Evolutionary conservation across 2,888 invertebrate species (phyloP).

Genomic region (Lycaena phlaeas): DNA sequence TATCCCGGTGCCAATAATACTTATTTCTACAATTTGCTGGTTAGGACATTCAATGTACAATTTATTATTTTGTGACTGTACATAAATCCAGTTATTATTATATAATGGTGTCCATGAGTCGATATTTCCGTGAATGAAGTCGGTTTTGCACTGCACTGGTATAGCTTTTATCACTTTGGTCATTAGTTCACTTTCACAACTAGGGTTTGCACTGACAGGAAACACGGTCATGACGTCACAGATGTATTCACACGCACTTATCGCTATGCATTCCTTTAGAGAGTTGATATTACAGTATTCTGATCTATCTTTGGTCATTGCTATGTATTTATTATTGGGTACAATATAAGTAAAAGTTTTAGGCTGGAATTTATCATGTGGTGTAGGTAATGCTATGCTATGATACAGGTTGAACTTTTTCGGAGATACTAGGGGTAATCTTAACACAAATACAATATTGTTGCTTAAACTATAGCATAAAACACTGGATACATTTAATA

Average conservation of each 20-base stretch:
- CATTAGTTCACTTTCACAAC: constrained; percentile 7
- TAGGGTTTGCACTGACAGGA: constrained; percentile 1
- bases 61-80: constrained; percentile 1
- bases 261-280: background rate
- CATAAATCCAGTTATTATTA: constrained; percentile 7
- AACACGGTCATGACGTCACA: background rate
- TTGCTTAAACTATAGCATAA: background rate
- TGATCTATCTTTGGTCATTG: constrained; percentile 8
- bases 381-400: constrained; percentile 4
- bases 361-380: background rate
- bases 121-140: constrained; percentile 1
- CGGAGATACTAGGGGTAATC: background rate
- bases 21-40: background rate
- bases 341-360: constrained; percentile 3
- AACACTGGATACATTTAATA: background rate
- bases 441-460: background rate
- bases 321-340: constrained; percentile 4
- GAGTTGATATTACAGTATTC: constrained; percentile 2
- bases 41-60: too few relatives aligned
- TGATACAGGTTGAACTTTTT: constrained; percentile 2
- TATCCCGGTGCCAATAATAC: constrained; percentile 1
- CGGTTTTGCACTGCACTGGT: constrained; percentile 5
- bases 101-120: constrained; percentile 4
- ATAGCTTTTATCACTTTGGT: background rate
- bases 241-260: background rate